Conservation (phyloP, 2,888 invertebrate species). For the Caenorhabditis plicata region DNA sequence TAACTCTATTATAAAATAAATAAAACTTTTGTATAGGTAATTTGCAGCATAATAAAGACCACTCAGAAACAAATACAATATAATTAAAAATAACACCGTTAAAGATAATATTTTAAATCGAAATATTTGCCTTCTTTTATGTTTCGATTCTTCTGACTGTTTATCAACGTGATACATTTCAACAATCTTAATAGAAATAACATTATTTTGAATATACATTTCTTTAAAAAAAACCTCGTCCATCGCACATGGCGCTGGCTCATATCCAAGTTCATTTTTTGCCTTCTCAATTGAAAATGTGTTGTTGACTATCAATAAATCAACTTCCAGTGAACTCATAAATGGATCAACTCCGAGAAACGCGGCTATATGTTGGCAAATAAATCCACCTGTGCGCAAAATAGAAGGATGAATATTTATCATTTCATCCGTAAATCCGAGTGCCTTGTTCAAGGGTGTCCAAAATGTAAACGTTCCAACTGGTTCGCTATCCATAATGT, state of each 20-base stretch:
- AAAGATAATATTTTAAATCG: neutral
- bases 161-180: neutral
- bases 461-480: constrained; percentile 24
- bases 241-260: constrained; percentile 12
- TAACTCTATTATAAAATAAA: neutral
- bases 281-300: constrained; percentile 15
- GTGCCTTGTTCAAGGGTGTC: constrained; percentile 8
- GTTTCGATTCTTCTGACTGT: neutral
- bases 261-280: constrained; percentile 5
- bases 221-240: constrained; percentile 2
- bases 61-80: too few relatives aligned
- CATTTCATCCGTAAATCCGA: constrained; percentile 1
- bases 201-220: neutral
- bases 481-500: constrained; percentile 15
- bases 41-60: too few relatives aligned
- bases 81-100: too few relatives aligned
- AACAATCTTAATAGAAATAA: neutral
- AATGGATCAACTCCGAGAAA: constrained; percentile 7
- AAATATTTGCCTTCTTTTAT: neutral
- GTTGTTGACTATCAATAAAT: constrained; percentile 6
- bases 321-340: constrained; percentile 10
- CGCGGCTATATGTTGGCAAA: neutral
- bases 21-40: constrained; percentile 1
- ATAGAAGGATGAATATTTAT: neutral
- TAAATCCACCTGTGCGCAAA: neutral